Evolutionary conservation across 1,140 invertebrate genomes (phyloP).

Genomic region (Medauroidea extradentata): DNA sequence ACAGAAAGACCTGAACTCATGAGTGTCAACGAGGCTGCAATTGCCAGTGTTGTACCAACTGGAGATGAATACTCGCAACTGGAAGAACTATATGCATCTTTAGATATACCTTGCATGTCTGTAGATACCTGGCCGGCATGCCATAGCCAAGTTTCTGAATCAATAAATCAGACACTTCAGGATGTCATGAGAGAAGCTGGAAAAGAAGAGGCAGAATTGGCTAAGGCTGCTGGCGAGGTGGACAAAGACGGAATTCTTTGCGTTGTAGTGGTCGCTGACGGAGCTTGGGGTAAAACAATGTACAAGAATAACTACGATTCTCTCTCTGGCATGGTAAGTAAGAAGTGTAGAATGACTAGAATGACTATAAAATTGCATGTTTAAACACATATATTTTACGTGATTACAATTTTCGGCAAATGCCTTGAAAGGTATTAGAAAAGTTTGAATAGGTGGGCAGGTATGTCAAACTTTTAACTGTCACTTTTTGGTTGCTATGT

Average conservation of each 20-base stretch:
- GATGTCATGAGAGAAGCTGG: slow-evolving; percentile 9
- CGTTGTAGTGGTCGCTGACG: slow-evolving; percentile 16
- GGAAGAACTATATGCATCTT: neutral
- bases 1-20: neutral
- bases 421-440: too few species aligned
- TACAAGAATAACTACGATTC: slow-evolving; percentile 13
- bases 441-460: too few species aligned
- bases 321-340: slow-evolving; percentile 13
- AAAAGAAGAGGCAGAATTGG: slow-evolving; percentile 9
- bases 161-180: slow-evolving; percentile 2
- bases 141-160: neutral
- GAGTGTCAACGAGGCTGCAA: neutral
- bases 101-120: slow-evolving; percentile 12
- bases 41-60: neutral
- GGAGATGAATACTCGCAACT: slow-evolving; percentile 8
- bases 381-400: too few species aligned
- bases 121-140: neutral
- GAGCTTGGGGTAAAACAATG: slow-evolving; percentile 15
- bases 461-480: too few species aligned
- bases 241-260: slow-evolving; percentile 13
- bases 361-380: too few species aligned
- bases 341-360: too few species aligned
- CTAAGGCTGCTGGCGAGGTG: slow-evolving; percentile 6
- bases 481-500: too few species aligned
- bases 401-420: too few species aligned